Base-by-base conservation (phyloP, 2,797 vertebrate genomes). In the Pseudomugil tenellus region DNA sequence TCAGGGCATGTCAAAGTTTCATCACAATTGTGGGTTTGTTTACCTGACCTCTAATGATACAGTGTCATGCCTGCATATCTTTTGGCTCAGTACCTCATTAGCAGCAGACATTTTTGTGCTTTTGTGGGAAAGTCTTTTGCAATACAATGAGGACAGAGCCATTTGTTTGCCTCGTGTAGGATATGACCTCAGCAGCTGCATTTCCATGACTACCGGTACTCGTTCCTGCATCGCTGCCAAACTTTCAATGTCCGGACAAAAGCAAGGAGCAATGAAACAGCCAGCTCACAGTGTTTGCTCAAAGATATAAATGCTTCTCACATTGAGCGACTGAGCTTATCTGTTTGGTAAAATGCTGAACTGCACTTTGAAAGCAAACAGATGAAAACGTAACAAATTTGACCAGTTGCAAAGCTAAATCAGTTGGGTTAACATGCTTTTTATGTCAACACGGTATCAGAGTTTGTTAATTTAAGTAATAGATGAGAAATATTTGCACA, bases 181-280 rank as follows among this genome's bases (percentile, higher is more conserved):
- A 57, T 60, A 49, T 77, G 53, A 69, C 51, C 53, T 28, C 37
- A 43, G n/a, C 1, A 1, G 14, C n/a, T n/a, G 14, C 46, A 62
- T 85, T 76, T 72, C 64, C 70, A 73, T 67, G 68, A 35, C 62
- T 21, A 76, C n/a, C n/a, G n/a, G n/a, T n/a, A n/a, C 52, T 63
- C 49, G 35, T 37, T 59, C 37, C 26, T 63, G 53, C 32, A 17
- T 11, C 13, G 32, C 66, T 57, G 64, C 63, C 77, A 77, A 62
- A 54, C 59, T 67, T 5, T 68, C 49, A 57, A 32, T 32, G 53
- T 51, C 21, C 48, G 28, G 5, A 78, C 56, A 76, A 80, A 77
- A 16, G 52, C 52, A 59, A 59, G 59, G 19, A 49, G 26, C 39
- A 58, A 11, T 14, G 51, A 73, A 37, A 71, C 67, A 53, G 35